Conservation (phyloP, 53 echinoderm and acorn worm species). For the Paracentrotus lividus region DNA sequence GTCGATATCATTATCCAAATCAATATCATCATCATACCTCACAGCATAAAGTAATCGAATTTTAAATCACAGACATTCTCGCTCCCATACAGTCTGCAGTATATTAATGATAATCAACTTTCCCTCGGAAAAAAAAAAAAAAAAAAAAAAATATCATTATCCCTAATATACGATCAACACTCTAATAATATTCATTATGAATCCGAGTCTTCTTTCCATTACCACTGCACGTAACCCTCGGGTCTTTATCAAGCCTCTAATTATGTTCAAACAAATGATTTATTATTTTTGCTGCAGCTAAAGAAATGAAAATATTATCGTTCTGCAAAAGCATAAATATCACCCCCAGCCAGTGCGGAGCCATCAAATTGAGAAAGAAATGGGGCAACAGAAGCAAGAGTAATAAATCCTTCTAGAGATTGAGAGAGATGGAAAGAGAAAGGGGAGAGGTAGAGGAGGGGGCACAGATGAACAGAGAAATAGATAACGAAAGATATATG, state of each 20-base stretch:
- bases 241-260: constrained; percentile 15
- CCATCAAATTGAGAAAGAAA: constrained; percentile 20
- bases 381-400: not conserved
- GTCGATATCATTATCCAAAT: not conserved
- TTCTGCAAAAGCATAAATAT: constrained; percentile 50
- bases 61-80: not conserved
- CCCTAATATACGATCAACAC: not conserved
- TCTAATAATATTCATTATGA: not conserved
- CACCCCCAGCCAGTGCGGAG: constrained; percentile 11
- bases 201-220: not conserved
- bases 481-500: no score
- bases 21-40: not conserved
- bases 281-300: constrained; percentile 20
- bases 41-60: not conserved
- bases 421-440: not conserved
- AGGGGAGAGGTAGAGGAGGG: not conserved
- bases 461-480: no score
- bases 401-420: not conserved
- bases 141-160: no score
- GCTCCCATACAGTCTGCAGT: not conserved
- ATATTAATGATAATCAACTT: not conserved
- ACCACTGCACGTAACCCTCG: not conserved
- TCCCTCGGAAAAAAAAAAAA: not conserved
- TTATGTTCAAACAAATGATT: constrained; percentile 41
- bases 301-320: constrained; percentile 61